Percentiles rank a stretch among this genome's conserved stretches.
These are phyloP conservation scores for Melierax canorus DNA, from an alignment of 2,113 vertebrate genomes.

Conservation along the genomic window DNA sequence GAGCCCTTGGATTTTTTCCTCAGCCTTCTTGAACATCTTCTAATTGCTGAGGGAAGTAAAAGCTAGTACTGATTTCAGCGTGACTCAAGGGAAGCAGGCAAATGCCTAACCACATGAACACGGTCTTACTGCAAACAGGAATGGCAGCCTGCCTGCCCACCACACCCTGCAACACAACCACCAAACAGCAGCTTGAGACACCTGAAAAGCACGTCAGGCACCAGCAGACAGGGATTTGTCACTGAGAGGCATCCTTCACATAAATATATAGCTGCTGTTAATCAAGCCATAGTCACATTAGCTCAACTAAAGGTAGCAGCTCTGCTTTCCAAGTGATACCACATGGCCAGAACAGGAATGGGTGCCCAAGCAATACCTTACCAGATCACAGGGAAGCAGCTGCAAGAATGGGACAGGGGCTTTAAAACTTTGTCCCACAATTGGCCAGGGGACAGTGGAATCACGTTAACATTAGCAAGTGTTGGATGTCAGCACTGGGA, in stretches of 20 bases:
- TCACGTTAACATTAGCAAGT: not conserved
- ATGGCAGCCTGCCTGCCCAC: not conserved
- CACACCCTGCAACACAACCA: not conserved
- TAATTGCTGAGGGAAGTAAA: not conserved
- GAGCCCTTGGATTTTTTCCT: not conserved
- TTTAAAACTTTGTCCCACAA: not conserved
- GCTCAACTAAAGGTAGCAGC: not conserved
- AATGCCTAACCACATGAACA: not conserved
- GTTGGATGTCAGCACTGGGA: not conserved
- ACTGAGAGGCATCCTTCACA: not conserved
- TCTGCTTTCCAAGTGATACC: not conserved
- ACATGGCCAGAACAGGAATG: not conserved
- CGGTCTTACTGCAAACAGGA: not conserved
- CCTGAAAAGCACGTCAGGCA: not conserved
- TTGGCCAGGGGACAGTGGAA: not conserved
- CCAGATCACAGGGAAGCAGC: rapidly evolving
- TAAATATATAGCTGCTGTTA: not conserved
- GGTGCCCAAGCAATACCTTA: not conserved
- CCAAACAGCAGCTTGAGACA: not conserved
- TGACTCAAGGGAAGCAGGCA: not conserved
- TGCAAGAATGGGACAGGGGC: rapidly evolving
- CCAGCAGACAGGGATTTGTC: not conserved
- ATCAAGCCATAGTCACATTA: not conserved
- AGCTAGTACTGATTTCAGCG: not conserved
- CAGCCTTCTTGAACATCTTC: not conserved